Percentiles rank a stretch among this genome's conserved stretches.
phyloP scores from a whole-genome alignment of 1,140 invertebrate species.

The Drosophila rhopaloa region DNA sequence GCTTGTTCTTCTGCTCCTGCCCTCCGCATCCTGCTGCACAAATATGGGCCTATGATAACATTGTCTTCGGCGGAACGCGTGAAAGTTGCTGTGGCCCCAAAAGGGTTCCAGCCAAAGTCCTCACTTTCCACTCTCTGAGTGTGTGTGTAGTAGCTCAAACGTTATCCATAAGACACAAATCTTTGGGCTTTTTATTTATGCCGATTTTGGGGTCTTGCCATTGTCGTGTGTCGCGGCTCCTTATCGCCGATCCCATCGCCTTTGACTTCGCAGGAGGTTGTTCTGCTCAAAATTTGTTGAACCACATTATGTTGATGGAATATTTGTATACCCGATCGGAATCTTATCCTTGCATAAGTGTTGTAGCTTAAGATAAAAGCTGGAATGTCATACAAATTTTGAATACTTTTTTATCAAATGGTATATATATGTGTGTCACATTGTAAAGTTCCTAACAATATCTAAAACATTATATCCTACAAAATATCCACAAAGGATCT shows the following conservation, averaged over 20 bases:
- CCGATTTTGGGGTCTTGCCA: slow-evolving; percentile 38
- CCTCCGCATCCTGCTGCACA: slow-evolving; percentile 63
- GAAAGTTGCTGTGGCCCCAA: slow-evolving; percentile 69
- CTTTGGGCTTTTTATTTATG: slow-evolving; percentile 44
- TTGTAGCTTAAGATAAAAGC: slow-evolving; percentile 1
- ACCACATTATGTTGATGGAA: slow-evolving; percentile 39
- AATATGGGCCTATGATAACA: slow-evolving; percentile 79
- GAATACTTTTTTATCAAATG: slow-evolving; percentile 7
- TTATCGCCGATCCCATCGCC: slow-evolving; percentile 52
- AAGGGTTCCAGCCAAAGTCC: slow-evolving; percentile 42
- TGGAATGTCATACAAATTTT: slow-evolving; percentile 21
- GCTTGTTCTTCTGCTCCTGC: slow-evolving; percentile 6
- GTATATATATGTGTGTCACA: background rate
- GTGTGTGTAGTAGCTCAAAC: slow-evolving; percentile 42
- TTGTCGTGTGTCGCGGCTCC: slow-evolving; percentile 32
- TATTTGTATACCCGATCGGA: slow-evolving; percentile 30
- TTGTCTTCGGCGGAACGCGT: slow-evolving; percentile 66
- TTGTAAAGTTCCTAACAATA: background rate
- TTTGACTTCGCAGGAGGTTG: slow-evolving; percentile 35
- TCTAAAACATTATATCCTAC: background rate
- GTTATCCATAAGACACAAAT: slow-evolving; percentile 41
- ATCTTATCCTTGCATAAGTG: slow-evolving; percentile 29
- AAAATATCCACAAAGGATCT: background rate
- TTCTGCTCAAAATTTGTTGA: slow-evolving; percentile 27
- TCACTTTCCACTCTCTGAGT: slow-evolving; percentile 25